These are phyloP conservation scores for Romanomermis culicivorax DNA, from an alignment of 2,888 invertebrate species.

Conservation along the genomic window DNA sequence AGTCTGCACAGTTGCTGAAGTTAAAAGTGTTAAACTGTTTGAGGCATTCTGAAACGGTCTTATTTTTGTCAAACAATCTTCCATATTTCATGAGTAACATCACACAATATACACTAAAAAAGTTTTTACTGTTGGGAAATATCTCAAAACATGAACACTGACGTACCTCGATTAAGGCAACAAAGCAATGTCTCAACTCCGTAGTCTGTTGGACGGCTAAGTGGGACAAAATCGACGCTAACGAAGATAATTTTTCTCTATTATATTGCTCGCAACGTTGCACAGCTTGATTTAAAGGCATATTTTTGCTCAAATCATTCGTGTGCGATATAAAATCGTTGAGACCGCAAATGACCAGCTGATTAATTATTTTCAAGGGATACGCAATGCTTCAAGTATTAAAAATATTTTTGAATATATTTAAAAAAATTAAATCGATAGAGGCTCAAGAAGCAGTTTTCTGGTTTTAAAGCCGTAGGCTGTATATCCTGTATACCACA, in stretches of 20 bases:
- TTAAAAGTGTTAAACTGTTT: too few species aligned
- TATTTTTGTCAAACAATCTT: too few species aligned
- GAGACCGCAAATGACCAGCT: background rate
- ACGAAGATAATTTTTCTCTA: background rate
- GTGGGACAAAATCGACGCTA: background rate
- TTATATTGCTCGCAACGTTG: background rate
- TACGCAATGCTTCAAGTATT: background rate
- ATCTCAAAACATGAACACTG: too few species aligned
- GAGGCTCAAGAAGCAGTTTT: too few species aligned
- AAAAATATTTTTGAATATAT: background rate
- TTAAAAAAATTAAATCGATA: background rate
- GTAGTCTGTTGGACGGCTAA: background rate
- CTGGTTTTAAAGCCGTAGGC: too few species aligned
- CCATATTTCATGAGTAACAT: too few species aligned
- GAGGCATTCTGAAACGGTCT: too few species aligned
- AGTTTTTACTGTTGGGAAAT: too few species aligned
- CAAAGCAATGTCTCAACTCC: background rate
- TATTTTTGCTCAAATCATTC: background rate
- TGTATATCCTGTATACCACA: too few species aligned
- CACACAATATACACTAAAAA: too few species aligned
- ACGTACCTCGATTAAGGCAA: background rate
- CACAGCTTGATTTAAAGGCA: background rate
- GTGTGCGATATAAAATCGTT: background rate
- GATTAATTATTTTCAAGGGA: background rate
- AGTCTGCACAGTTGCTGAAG: too few species aligned